phyloP scores from a whole-genome alignment of 2,797 vertebrate species.

The Cetoscarus ocellatus region DNA sequence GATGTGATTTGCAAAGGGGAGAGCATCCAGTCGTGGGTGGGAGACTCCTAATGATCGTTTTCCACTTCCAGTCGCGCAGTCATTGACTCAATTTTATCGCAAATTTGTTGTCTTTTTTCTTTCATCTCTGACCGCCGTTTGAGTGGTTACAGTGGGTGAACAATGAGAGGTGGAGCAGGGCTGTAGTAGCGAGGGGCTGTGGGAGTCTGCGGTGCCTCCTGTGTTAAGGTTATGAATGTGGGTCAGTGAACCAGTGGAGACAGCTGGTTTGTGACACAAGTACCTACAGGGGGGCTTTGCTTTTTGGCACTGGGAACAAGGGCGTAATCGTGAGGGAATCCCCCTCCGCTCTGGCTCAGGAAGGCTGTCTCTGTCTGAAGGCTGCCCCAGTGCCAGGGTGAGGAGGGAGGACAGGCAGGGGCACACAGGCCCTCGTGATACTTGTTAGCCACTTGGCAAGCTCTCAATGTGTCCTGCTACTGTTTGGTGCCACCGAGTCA shows the following conservation, averaged over 20 bases:
- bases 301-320: slow-evolving; percentile 75
- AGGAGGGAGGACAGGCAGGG: slow-evolving; percentile 68
- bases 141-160: slow-evolving; percentile 54
- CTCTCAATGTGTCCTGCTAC: slow-evolving; percentile 75
- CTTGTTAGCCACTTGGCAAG: slow-evolving; percentile 84
- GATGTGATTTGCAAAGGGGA: slow-evolving; percentile 86
- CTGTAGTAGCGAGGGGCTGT: slow-evolving; percentile 54
- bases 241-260: slow-evolving; percentile 84
- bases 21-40: slow-evolving; percentile 86
- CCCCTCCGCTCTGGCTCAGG: slow-evolving; percentile 76
- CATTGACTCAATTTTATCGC: slow-evolving; percentile 83
- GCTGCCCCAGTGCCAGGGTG: slow-evolving; percentile 81
- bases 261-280: slow-evolving; percentile 84
- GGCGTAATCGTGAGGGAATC: slow-evolving; percentile 83
- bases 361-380: slow-evolving; percentile 72
- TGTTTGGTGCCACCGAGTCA: slow-evolving; percentile 70
- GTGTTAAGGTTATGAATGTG: slow-evolving; percentile 81
- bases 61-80: slow-evolving; percentile 86
- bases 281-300: slow-evolving; percentile 74
- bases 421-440: slow-evolving; percentile 77
- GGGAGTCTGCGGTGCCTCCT: slow-evolving; percentile 70
- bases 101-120: slow-evolving; percentile 79
- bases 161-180: slow-evolving; percentile 69
- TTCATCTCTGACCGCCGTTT: slow-evolving; percentile 77
- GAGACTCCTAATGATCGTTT: slow-evolving; percentile 87